Base-by-base conservation (phyloP, 1,140 invertebrate genomes). In the Panonychus citri region DNA sequence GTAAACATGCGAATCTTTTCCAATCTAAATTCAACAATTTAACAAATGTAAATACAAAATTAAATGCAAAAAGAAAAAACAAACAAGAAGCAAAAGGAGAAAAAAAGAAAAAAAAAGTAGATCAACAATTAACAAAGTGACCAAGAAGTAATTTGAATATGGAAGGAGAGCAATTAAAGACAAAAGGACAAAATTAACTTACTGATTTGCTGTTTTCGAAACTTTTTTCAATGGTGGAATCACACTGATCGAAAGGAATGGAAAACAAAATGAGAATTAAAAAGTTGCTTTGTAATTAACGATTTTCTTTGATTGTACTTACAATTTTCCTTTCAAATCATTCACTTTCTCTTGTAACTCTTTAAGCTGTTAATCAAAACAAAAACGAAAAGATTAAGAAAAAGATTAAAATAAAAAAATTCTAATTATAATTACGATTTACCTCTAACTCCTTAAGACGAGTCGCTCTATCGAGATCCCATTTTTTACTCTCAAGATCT, bases 211-310 rank as follows among this genome's bases (percentile, higher is more conserved):
- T 75, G 96, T 97, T 79, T 97, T 97, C 72, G 93, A 96, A 53
- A 99, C 91, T 78, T 98, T 99, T 76, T 96, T 96, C 69, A 99
- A 75, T 62, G 93, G 85, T 67, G 94, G 94, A 75, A 98, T 99
- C 70, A 97, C 83, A 79, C 75, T 76, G n/a, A n/a, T n/a, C n/a
- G n/a, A n/a, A n/a, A n/a, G n/a, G n/a, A n/a, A n/a, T n/a, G n/a
- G n/a, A n/a, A n/a, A n/a, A n/a, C n/a, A 65, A 30, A 51, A 27
- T 21, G 21, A 51, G 10, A 25, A 27, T 27, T 7, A 51, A 27
- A 8, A 19, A 19, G 7, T 46, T 7, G 24, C 12, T 30, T 28
- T 7, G n/a, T 12, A 51, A 15, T 17, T 21, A 8, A 51, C 12
- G 13, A 51, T 51, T 4, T 7, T 7, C 12, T 5, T 34, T 12